phyloP scores from a whole-genome alignment of 2,113 vertebrate genomes.

The Heterotilapia buettikoferi region DNA sequence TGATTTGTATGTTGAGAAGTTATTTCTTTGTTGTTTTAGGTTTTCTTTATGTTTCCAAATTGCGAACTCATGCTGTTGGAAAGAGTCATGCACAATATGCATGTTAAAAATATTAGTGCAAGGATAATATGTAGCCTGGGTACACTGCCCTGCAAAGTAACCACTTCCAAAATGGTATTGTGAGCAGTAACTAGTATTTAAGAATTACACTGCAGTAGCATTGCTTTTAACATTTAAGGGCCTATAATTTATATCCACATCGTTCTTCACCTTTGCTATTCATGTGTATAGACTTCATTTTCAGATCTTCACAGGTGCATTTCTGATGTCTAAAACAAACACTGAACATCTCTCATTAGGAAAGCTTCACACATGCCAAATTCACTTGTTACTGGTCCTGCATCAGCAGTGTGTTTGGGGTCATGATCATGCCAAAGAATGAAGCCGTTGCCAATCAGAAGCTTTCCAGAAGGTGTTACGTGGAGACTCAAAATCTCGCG shows the following conservation, averaged over 20 bases:
- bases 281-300: not conserved
- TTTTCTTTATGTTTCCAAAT: not conserved
- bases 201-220: not conserved
- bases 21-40: not conserved
- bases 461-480: not conserved
- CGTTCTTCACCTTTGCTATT: not conserved
- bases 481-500: accelerated
- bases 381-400: not conserved
- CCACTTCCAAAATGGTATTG: not conserved
- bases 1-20: not conserved
- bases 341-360: not conserved
- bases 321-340: not conserved
- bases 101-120: not conserved
- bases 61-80: not conserved
- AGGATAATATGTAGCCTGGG: not conserved
- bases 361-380: not conserved
- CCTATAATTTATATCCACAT: not conserved
- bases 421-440: not conserved
- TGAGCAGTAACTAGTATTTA: not conserved
- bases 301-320: not conserved
- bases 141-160: not conserved
- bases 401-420: not conserved
- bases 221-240: not conserved
- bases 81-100: not conserved
- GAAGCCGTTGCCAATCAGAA: not conserved